Base-by-base conservation (phyloP, 2,888 invertebrate genomes). In the Creontiades dilutus region DNA sequence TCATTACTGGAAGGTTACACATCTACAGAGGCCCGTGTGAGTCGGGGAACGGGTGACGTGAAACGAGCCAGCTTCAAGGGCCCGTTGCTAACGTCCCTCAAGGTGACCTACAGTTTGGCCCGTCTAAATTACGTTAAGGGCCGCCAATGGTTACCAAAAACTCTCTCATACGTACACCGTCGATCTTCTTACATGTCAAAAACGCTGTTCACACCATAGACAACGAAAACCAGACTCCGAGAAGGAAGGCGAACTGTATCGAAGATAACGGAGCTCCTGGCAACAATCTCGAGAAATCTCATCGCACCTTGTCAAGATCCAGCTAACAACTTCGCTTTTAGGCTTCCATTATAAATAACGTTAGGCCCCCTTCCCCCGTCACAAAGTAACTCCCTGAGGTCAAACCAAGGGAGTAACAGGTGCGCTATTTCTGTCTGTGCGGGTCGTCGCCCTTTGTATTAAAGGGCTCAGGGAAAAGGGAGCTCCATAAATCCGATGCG, bases 391-490 rank as follows among this genome's bases (percentile, higher is more conserved):
- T 68, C 37, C 27, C 46, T 9, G 78, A 47, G 78, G 78, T 78
- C 78, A 78, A 19, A 78, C 37, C 47, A 16, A 47, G 47, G 78
- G 37, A 37, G 47, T 47, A 78, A 78, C 78, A 78, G 78, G 78
- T 78, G 78, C 16, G 78, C 78, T 78, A 78, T 78, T 78, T 78
- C 78, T 78, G 47, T 47, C 46, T 46, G 37, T 46, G n/a, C 11
- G 46, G 78, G 78, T 78, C 78, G 47, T 78, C 78, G 78, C 78
- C 78, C 78, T 78, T 78, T 47, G 78, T 78, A 46, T 78, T 19
- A 78, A 52, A 68, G 68, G 68, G 68, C 27, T 68, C 27, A 13
- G 23, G 68, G 68, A 7, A n/a, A 37, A 68, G 68, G 23, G 23
- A 68, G 23, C 23, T 5, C 68, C 68, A 68, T 68, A 68, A 68